phyloP scores from a whole-genome alignment of 2,113 vertebrate genomes.

The Oncorhynchus masou region DNA sequence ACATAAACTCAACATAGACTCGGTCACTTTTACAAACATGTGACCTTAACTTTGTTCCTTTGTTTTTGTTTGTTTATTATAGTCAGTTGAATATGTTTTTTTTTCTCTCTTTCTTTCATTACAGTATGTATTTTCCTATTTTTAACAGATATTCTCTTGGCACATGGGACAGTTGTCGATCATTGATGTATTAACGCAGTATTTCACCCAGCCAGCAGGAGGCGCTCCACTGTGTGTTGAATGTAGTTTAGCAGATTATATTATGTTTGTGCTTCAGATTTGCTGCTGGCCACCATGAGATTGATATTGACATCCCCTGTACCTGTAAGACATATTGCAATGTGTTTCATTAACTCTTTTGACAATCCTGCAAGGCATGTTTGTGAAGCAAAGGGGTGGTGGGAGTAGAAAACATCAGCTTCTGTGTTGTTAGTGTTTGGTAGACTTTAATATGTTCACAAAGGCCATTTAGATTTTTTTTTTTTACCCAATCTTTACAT shows the following conservation, averaged over 20 bases:
- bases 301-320: conserved; percentile 11
- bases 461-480: not conserved
- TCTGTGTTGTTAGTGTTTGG: not conserved
- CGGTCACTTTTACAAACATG: too few species aligned
- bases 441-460: not conserved
- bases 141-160: too few species aligned
- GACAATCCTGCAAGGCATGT: conserved; percentile 23
- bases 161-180: too few species aligned
- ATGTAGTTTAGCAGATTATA: conserved; percentile 34
- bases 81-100: too few species aligned
- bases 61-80: too few species aligned
- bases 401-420: not conserved
- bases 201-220: conserved; percentile 24
- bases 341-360: conserved; percentile 27
- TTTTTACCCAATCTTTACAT: too few species aligned
- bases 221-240: conserved; percentile 30
- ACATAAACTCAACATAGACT: too few species aligned
- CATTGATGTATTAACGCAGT: conserved; percentile 10
- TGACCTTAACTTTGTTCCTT: too few species aligned
- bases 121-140: too few species aligned
- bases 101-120: too few species aligned
- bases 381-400: conserved; percentile 8
- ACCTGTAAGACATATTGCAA: not conserved
- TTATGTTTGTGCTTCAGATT: conserved; percentile 2
- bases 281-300: conserved; percentile 35